A percentile compares a stretch with the other conserved stretches of the same genome.
Conservation (phyloP, 2,113 vertebrate genomes). For the Nansenia antarctica region DNA sequence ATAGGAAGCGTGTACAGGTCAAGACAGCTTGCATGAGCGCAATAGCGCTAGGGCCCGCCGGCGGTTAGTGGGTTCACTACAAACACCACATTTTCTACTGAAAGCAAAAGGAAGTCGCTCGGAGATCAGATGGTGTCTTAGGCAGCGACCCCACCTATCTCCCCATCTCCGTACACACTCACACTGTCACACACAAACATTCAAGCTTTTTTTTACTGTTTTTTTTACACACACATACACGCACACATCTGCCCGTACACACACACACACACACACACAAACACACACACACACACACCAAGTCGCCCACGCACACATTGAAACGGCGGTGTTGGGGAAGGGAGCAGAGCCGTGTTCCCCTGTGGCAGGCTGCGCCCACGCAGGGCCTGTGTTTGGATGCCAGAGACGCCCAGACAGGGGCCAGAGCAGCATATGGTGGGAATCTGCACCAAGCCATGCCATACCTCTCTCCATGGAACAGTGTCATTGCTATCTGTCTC, state of each 20-base stretch:
- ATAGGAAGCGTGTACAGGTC: no score
- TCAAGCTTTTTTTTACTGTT: not conserved
- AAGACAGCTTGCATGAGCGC: no score
- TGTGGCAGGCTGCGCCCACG: conserved; percentile 10
- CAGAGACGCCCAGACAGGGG: conserved; percentile 9
- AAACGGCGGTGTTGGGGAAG: not conserved
- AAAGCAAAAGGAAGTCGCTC: not conserved
- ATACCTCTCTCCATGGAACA: not conserved
- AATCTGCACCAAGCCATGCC: conserved; percentile 14
- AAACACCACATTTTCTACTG: not conserved
- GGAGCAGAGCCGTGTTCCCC: not conserved
- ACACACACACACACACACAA: not conserved
- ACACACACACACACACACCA: not conserved
- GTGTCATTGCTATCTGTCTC: conserved; percentile 10
- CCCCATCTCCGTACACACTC: not conserved
- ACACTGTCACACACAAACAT: no score
- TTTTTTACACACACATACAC: not conserved
- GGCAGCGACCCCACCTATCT: no score
- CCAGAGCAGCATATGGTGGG: conserved; percentile 24
- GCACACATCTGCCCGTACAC: no score
- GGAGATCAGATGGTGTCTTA: not conserved
- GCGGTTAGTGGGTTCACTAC: conserved; percentile 10
- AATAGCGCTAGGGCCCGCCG: no score
- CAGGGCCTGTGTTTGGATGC: not conserved
- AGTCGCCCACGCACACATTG: not conserved